Evolutionary conservation across 1,140 invertebrate species (phyloP), one percentile per base, ranked within the genome.

Genomic region (Cherax quadricarinatus): DNA sequence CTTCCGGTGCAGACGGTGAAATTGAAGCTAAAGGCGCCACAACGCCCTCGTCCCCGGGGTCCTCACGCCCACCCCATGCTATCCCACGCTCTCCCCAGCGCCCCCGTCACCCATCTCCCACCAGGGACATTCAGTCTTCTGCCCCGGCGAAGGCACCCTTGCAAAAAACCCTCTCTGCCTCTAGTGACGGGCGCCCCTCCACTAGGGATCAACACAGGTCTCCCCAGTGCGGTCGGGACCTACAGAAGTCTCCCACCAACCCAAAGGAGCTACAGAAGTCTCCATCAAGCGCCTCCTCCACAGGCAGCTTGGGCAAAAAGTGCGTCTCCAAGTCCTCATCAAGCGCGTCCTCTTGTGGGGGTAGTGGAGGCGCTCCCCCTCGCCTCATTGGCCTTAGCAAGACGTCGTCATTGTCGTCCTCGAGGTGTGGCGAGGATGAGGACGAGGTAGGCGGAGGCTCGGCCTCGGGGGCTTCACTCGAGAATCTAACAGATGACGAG

Each of bases 401-500:
- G 83, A 88, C 93, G 4, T 91, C 88, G n/a, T 92, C 88, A 41
- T 83, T 93, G 83, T 88, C 82, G 18, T 93, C 89, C 62, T 93
- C 91, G 21, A 81, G 91, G n/a, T 92, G 91, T 84, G 88, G 86
- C 41, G 93, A 90, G 73, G 91, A 86, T 49, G 86, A 91, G 24
- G 92, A 86, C 41, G 93, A 90, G 57, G 87, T 86, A 24, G 89
- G 82, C 41, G 91, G 91, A 2, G 88, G 85, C 5, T 91, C 92
- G 0, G 93, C 93, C 41, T 90, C 93, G 3, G 88, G 88, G 21
- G 89, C 93, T 14, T 93, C 93, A 6, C 62, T 93, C 18, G 93
- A 93, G 60, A 92, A 93, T 41, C 81, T 93, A 51, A 90, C 92
- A 16, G 93, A 93, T 24, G 93, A 97, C 94, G 97, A 98, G 94